A percentile compares a stretch with the other conserved stretches of the same genome.
phyloP scores from a whole-genome alignment of 2,888 invertebrate genomes.

The Napeogenes inachia region DNA sequence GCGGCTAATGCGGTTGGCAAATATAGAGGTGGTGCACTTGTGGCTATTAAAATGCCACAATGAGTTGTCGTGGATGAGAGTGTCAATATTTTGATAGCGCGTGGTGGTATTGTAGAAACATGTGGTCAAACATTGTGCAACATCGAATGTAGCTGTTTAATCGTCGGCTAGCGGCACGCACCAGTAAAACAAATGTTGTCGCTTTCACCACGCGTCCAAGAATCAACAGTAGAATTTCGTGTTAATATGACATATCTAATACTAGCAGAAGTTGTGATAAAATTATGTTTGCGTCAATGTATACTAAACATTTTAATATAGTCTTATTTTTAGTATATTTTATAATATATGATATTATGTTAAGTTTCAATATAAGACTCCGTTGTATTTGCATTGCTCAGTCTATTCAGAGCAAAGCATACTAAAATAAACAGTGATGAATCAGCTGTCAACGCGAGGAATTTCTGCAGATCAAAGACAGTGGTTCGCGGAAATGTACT shows the following conservation, averaged over 20 bases:
- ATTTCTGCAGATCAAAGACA: constrained; percentile 67
- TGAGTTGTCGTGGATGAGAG: constrained; percentile 67
- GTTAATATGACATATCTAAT: too few species aligned
- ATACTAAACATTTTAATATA: not conserved
- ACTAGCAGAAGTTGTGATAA: too few species aligned
- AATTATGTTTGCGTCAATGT: too few species aligned
- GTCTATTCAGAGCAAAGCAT: constrained; percentile 25
- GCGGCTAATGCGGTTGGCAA: constrained; percentile 67
- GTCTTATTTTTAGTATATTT: not conserved
- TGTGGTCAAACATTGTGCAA: constrained; percentile 75
- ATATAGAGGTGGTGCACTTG: constrained; percentile 62
- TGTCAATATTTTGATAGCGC: constrained; percentile 74
- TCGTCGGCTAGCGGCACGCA: constrained; percentile 51
- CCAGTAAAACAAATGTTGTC: constrained; percentile 50
- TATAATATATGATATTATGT: not conserved
- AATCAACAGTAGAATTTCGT: not conserved
- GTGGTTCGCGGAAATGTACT: constrained; percentile 53
- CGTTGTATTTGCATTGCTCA: not conserved
- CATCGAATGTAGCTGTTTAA: constrained; percentile 52
- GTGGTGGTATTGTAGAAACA: constrained; percentile 64
- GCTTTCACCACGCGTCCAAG: constrained; percentile 46
- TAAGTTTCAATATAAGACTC: not conserved
- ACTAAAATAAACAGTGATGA: constrained; percentile 65
- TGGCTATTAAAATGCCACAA: constrained; percentile 60
- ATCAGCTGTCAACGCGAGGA: constrained; percentile 65